phyloP scores from a whole-genome alignment of 2,113 vertebrate species.

The Varanus salvator region DNA sequence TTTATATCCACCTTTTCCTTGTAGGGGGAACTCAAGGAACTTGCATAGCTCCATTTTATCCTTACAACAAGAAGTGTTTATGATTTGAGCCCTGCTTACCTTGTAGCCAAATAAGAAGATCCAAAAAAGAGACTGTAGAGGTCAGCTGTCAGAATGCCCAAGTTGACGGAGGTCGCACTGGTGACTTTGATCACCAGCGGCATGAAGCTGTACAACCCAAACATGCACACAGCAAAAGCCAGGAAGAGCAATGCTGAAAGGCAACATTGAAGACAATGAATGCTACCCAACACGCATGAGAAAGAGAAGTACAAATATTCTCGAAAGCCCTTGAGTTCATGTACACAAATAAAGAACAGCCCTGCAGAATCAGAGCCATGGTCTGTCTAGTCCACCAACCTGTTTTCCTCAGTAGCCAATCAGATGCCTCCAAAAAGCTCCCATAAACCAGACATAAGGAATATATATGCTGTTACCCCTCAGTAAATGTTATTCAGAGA shows the following conservation, averaged over 20 bases:
- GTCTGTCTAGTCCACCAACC: too few species aligned
- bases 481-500: not conserved
- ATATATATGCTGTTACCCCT: not conserved
- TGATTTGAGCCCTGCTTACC: constrained; percentile 71
- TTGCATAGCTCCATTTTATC: too few species aligned
- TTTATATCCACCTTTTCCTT: too few species aligned
- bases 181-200: constrained; percentile 88
- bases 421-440: too few species aligned
- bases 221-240: constrained; percentile 90
- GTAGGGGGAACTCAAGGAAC: too few species aligned
- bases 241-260: constrained; percentile 84
- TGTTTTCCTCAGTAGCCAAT: too few species aligned
- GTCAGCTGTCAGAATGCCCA: constrained; percentile 92
- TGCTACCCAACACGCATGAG: not conserved
- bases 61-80: not conserved
- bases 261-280: not conserved
- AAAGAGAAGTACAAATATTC: not conserved
- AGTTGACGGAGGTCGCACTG: constrained; percentile 92
- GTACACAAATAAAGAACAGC: not conserved
- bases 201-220: constrained; percentile 92
- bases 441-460: not conserved
- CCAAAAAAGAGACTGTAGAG: constrained; percentile 93
- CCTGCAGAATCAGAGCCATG: not conserved
- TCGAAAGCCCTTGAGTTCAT: not conserved
- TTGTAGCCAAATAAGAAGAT: constrained; percentile 90